Percentiles rank a stretch among this genome's conserved stretches.
Evolutionary conservation across 2,888 invertebrate genomes (phyloP).

Genomic region (Serrognathus titanus): DNA sequence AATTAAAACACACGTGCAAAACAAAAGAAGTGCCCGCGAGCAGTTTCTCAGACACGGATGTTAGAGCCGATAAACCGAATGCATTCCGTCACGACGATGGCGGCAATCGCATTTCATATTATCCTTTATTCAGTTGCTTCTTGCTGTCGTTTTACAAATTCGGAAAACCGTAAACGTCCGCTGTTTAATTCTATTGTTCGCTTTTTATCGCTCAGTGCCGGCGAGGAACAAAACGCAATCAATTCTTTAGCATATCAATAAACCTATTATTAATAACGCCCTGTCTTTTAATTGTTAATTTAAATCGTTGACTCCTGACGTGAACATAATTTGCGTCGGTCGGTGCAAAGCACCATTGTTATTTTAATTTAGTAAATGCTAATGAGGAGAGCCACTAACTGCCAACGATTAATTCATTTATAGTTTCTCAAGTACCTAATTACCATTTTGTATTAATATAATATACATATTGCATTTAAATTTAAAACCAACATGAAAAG

Average conservation of each 20-base stretch:
- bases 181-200: background rate
- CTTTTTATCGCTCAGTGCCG: background rate
- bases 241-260: too few relatives aligned
- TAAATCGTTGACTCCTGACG: too few relatives aligned
- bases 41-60: constrained; percentile 38
- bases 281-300: too few relatives aligned
- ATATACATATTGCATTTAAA: too few relatives aligned
- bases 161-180: background rate
- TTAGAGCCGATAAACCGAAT: constrained; percentile 42
- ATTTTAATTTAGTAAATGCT: constrained; percentile 25
- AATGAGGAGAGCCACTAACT: constrained; percentile 8
- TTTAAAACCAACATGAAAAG: too few relatives aligned
- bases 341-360: constrained; percentile 15
- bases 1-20: constrained; percentile 30
- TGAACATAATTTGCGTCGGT: too few relatives aligned
- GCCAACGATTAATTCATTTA: too few relatives aligned
- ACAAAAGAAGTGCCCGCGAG: constrained; percentile 33
- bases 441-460: too few relatives aligned
- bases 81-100: constrained; percentile 39
- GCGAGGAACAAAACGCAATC: too few relatives aligned
- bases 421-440: too few relatives aligned
- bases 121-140: background rate
- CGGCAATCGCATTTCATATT: constrained; percentile 1
- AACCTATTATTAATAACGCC: too few relatives aligned
- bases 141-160: background rate